Evolutionary conservation across 2,113 vertebrate species (phyloP), one percentile per base, ranked within the genome.

Genomic region (Xiphophorus maculatus): DNA sequence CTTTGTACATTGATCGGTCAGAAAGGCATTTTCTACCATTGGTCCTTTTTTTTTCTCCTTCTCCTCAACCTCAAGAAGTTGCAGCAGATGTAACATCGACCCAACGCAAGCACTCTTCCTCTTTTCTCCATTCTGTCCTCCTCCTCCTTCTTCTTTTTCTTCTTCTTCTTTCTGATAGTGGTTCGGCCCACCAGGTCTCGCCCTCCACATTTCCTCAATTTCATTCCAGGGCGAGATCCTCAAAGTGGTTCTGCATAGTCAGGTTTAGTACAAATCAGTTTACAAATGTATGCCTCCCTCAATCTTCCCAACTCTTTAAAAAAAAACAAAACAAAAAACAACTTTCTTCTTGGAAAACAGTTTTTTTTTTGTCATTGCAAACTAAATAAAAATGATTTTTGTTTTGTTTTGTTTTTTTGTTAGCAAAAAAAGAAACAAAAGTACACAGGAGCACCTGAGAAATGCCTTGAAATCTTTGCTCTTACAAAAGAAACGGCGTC

Each of bases 371-470:
- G 37, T 44, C 15, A 25, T 67, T 88, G 82, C 82, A 84, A 88
- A 87, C 88, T 71, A 72, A 79, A 86, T 89, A 83, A 77, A 44
- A 82, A 40, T 89, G 89, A 91, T 84, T 76, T 71, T 74, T 75
- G 1, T 28, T 28, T 82, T 69, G 62, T 85, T 76, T 71, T 73
- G 67, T 84, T 84, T 76, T 71, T 74, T 75, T 73, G 79, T 83
- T 81, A 90, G 76, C 74, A 84, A 85, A 91, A 81, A 87, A 44
- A 79, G 8, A 86, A 90, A 87, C 82, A 93, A 94, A 93, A 92
- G 93, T 93, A 94, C 95, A 95, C 93, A 92, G 84, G 92, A 97
- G 92, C 94, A 98, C 97, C 98, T 99, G 97, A 98, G 96, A 98
- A 98, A 97, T 86, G 95, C 93, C 88, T 94, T 93, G 91, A 95